A percentile compares a stretch with the other conserved stretches of the same genome.
Evolutionary conservation across 2,888 invertebrate species (phyloP).

Genomic region (Nephrotoma appendiculata): DNA sequence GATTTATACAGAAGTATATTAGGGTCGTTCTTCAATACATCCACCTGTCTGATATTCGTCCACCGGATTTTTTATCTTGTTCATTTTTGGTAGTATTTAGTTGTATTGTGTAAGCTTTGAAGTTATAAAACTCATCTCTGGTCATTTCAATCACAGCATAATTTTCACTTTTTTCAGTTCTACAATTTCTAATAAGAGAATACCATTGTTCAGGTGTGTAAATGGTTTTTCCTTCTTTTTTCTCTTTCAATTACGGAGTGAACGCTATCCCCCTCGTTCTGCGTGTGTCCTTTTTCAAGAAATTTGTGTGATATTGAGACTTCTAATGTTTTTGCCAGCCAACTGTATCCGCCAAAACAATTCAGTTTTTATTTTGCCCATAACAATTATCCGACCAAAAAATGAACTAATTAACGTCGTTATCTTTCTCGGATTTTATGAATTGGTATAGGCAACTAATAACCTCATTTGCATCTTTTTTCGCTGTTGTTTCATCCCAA

Average conservation of each 20-base stretch:
- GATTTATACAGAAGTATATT: neutral
- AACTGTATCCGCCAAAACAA: constrained; percentile 10
- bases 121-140: constrained; percentile 10
- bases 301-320: constrained; percentile 12
- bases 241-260: constrained; percentile 15
- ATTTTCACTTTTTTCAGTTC: constrained; percentile 5
- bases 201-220: constrained; percentile 11
- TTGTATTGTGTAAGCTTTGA: constrained; percentile 14
- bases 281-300: constrained; percentile 13
- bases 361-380: constrained; percentile 10
- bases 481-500: constrained; percentile 16
- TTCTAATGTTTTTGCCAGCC: constrained; percentile 7
- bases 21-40: neutral
- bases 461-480: constrained; percentile 17
- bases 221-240: constrained; percentile 9
- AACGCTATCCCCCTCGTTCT: constrained; percentile 15
- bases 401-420: constrained; percentile 8
- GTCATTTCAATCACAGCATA: constrained; percentile 10
- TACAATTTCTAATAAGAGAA: constrained; percentile 6
- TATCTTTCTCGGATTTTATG: constrained; percentile 7
- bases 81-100: constrained; percentile 14
- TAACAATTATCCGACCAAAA: constrained; percentile 13
- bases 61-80: too few species aligned
- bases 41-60: neutral
- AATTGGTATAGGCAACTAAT: constrained; percentile 13